Base-by-base conservation (phyloP, 2,797 vertebrate species). In the Gastrophryne carolinensis region DNA sequence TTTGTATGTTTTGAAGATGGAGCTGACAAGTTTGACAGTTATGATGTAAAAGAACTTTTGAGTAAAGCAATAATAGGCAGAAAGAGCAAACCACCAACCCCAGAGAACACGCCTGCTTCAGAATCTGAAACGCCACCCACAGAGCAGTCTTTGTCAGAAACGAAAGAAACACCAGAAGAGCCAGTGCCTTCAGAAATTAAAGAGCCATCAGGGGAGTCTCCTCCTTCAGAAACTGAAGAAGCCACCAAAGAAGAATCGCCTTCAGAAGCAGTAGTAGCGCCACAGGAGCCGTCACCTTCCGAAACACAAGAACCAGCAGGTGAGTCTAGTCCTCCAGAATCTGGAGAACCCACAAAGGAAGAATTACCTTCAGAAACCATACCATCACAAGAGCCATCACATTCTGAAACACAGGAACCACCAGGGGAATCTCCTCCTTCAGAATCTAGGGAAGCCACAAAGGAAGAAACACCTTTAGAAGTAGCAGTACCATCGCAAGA, bases 1-100 rank as follows among this genome's bases (percentile, higher is more conserved):
- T 99, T 99, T 82, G 93, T 98, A 85, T 99, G 98, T 86, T 97
- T 95, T 83, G 93, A 95, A 77, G 93, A 88, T 0, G 95, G 94
- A 85, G 89, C 72, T 73, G 94, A 97, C 85, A 89, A 89, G 76
- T 98, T 98, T 88, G 86, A 95, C 72, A 95, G 82, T 80, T 98
- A 98, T 30, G 87, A 98, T 2, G 23, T 95, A 72, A 92, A 95
- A 82, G 86, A 85, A 15, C 87, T 99, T 75, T 84, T 98, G 78
- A 87, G 85, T 19, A 87, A 84, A 75, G 15, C 81, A 61, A 82
- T 8, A 1, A 34, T 7, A 41, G 50, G 29, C 64, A 54, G n/a
- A 73, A 75, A 79, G 73, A 19, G 5, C 60, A 5, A 78, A 41
- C 13, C 32, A 37, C 30, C 13, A 5, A 2, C 34, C 12, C n/a